Base-by-base conservation (phyloP, 2,797 vertebrate species). In the Arnoldichthys spilopterus region DNA sequence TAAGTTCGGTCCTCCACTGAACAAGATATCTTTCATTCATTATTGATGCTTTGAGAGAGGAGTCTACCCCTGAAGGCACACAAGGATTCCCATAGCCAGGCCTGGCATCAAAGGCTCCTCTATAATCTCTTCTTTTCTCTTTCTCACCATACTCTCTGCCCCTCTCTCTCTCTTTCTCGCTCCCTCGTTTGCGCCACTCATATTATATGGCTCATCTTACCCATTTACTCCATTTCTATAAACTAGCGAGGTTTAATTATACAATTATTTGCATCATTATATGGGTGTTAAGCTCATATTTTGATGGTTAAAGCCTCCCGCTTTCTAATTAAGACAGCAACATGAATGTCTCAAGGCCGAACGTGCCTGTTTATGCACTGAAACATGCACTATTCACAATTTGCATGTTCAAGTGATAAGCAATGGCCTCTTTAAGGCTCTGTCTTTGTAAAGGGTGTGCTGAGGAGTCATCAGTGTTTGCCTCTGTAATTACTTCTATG, bases 21-120 rank as follows among this genome's bases (percentile, higher is more conserved):
- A 91, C 90, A 91, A 91, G 91, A 93, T 91, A 92, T 91, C 89
- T 89, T 92, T 93, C 92, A 92, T 93, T 92, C 92, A 93, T 94
- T 92, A 94, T 94, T 92, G 91, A 94, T 93, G 91, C 84, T 85
- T 86, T 86, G 91, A 89, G 91, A 90, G 90, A 89, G 87, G 77
- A 88, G 87, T 84, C 88, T 89, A 89, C 85, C 91, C 92, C 92
- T 82, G 84, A 91, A 93, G 92, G 89, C 90, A 82, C 84, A 82
- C 85, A 66, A 88, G 83, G 88, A 91, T 91, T 92, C 91, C 92
- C 90, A 91, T 45, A 90, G 90, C 88, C 85, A 80, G 87, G 85
- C 81, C 83, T 83, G 15, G 85, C 91, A 91, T 93, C 90, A 93
- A 94, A 93, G 92, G 69, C 88, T 89, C 88, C 85, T 85, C 88